Base-by-base conservation (phyloP, 2,888 invertebrate species). In the Microctonus brassicae region DNA sequence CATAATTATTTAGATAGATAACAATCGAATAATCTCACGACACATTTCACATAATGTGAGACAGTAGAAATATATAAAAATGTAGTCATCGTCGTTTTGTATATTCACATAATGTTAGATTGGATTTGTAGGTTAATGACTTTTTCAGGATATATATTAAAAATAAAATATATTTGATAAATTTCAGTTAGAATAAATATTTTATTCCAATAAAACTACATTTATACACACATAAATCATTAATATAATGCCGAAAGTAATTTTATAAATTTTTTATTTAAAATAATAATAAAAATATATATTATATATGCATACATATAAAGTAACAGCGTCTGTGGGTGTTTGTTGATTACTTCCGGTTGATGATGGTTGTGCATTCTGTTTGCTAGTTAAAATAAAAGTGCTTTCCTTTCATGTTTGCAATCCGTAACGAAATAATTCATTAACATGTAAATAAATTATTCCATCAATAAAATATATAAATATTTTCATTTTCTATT, bases 21-120 rank as follows among this genome's bases (percentile, higher is more conserved):
- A 69, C 52, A 61, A 69, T 69, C 61, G 36, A 61, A n/a, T 47
- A 58, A 75, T 75, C 75, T 69, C 75, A 75, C 75, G 75, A 66
- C 73, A 75, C 61, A 63, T 58, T 75, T 75, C 73, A 42, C 75
- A 75, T 60, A 71, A n/a, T n/a, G 29, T 34, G 34, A 68, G 34
- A 58, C 58, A 68, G 57, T 36, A n/a, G n/a, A 73, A 53, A 47
- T 36, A 60, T 26, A 26, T 17, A 2, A 20, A 10, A 5, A 47
- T 7, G 17, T 7, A 17, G 47, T 20, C 47, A 47, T 47, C 3
- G 0, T 47, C 17, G 17, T 47, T n/a, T 17, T 47, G 47, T 47
- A 9, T 17, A 20, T 17, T 47, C 20, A 47, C 17, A 69, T 53
- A 36, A 39, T 69, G 34, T 63, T n/a, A 42, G 61, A 36, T 53